Percentiles rank a stretch among this genome's conserved stretches.
phyloP scores from a whole-genome alignment of 2,113 vertebrate species.

The Campylomormyrus tamandua region DNA sequence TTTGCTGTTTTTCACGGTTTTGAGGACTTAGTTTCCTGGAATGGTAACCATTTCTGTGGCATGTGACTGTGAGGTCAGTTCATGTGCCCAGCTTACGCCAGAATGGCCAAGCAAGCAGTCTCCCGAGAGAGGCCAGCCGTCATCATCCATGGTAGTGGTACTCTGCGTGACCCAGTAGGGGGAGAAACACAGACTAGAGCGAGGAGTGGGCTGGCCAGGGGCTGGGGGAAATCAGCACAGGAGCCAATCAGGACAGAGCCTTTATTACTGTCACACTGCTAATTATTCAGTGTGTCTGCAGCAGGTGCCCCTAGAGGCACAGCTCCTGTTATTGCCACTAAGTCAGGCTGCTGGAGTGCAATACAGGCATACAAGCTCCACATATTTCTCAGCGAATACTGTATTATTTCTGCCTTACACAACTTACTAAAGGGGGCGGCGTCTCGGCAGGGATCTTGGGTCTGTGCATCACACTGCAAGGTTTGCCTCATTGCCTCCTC shows the following conservation, averaged over 20 bases:
- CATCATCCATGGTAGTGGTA: neutral
- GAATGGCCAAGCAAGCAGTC: neutral
- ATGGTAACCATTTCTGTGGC: neutral
- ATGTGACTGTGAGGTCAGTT: neutral
- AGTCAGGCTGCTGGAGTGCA: neutral
- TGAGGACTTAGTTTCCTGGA: slow-evolving; percentile 1
- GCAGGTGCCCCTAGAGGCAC: neutral
- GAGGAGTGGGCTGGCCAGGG: neutral
- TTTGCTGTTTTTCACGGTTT: slow-evolving; percentile 1
- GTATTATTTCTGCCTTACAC: neutral
- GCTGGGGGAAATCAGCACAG: neutral
- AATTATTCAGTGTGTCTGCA: neutral
- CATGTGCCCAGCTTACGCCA: slow-evolving; percentile 11
- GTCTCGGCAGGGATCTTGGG: neutral
- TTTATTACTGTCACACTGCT: neutral
- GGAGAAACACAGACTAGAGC: slow-evolving; percentile 12
- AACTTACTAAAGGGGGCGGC: neutral
- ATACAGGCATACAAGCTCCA: neutral
- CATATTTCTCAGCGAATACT: neutral
- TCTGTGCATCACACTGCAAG: neutral
- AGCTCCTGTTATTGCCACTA: too few relatives aligned
- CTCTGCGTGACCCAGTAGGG: neutral
- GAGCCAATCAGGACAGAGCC: neutral
- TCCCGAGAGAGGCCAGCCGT: neutral
- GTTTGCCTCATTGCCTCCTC: neutral